A percentile compares a stretch with the other conserved stretches of the same genome.
phyloP scores from a whole-genome alignment of 2,113 vertebrate species.

The Penelope pileata region DNA sequence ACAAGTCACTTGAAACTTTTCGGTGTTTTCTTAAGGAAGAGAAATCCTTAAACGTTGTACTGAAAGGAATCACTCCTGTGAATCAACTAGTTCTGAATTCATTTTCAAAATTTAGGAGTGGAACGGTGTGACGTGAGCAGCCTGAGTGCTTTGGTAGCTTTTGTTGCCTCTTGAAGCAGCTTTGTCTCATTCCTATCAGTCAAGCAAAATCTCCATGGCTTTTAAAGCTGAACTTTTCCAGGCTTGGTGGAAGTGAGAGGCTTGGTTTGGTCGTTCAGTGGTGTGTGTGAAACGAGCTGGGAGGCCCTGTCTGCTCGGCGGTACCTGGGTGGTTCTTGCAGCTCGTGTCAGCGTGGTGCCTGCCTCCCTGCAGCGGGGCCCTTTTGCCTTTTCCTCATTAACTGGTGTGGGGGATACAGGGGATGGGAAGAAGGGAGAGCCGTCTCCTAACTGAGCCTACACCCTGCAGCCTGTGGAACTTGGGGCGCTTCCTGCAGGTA shows the following conservation, averaged over 20 bases:
- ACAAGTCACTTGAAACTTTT: not conserved
- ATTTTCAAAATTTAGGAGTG: not conserved
- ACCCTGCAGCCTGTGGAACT: not conserved
- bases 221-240: not conserved
- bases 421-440: not conserved
- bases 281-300: not conserved
- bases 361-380: too few relatives aligned
- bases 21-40: not conserved
- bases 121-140: not conserved
- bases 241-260: not conserved
- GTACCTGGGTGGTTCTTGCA: accelerated
- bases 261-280: not conserved
- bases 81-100: not conserved
- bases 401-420: too few relatives aligned
- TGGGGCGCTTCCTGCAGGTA: not conserved
- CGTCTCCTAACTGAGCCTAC: not conserved
- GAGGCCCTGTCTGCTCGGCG: not conserved
- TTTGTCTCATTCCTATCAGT: not conserved
- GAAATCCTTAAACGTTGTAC: not conserved
- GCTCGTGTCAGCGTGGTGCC: not conserved
- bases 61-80: not conserved
- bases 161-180: not conserved
- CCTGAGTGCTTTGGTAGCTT: not conserved
- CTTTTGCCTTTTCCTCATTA: not conserved
- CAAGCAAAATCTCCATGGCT: not conserved